phyloP scores from a whole-genome alignment of 92 coral and sea anemone genomes.

The Parazoanthus atlanticus region DNA sequence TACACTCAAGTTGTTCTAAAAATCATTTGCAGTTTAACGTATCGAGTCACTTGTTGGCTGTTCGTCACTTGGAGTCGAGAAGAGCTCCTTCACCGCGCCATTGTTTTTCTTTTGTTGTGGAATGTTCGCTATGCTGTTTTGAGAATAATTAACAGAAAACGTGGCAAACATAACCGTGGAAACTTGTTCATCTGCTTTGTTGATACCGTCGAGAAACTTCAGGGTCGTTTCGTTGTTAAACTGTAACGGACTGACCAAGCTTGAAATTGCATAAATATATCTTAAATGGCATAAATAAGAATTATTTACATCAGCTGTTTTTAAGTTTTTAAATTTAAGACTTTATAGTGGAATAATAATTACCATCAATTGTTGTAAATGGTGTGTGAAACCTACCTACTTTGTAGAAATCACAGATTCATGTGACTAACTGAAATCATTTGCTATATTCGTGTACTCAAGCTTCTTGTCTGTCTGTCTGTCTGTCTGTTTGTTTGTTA shows the following conservation, averaged over 20 bases:
- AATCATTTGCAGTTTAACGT: neutral
- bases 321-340: too few relatives aligned
- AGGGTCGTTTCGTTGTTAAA: neutral
- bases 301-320: too few relatives aligned
- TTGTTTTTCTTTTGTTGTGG: conserved; percentile 20
- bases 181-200: neutral
- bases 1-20: neutral
- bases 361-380: neutral
- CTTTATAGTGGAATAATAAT: neutral
- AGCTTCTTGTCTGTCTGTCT: too few relatives aligned
- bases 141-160: neutral
- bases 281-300: too few relatives aligned
- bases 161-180: neutral
- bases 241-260: neutral
- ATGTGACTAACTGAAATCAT: too few relatives aligned
- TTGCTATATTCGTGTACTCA: too few relatives aligned
- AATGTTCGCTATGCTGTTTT: neutral
- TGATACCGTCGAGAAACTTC: too few relatives aligned
- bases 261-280: neutral
- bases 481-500: too few relatives aligned
- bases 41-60: neutral
- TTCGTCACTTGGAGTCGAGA: neutral
- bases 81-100: neutral
- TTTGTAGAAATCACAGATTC: too few relatives aligned
- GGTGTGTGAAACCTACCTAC: too few relatives aligned